Base-by-base conservation (phyloP, 2,888 invertebrate genomes). In the Galerucella calmariensis region DNA sequence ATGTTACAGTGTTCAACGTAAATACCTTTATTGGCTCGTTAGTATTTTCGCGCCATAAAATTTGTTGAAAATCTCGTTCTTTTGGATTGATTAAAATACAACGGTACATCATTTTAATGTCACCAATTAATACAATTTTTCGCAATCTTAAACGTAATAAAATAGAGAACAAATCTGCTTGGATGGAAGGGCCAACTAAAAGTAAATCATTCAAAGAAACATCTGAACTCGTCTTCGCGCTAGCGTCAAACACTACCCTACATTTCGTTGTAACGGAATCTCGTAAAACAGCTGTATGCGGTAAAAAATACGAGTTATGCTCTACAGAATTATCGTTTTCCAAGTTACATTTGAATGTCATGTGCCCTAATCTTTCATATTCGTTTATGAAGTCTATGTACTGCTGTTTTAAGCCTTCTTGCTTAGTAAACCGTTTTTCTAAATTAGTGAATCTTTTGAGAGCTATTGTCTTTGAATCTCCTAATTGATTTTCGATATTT, bases 91-190 rank as follows among this genome's bases (percentile, higher is more conserved):
- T 61, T 14, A 62, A 14, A 44, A 78, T 76, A 56, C 69, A 69
- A 44, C 77, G 44, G 61, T 73, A 77, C 77, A 78, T 77, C 72
- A 72, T 77, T 72, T 75, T 77, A 10, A 77, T 72, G 12, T 77
- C 76, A 8, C 77, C 77, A 53, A 62, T 75, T 20, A 77, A 46
- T 4, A 77, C 77, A 12, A 59, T 44, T 56, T 59, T 63, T 61
- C 69, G 44, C 3, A 76, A 59, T 41, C 74, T 14, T 14, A 77
- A 46, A 27, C 77, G 48, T 61, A 76, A 44, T 51, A 75, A 58
- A 46, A 78, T 78, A 8, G 77, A 66, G 67, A 65, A 75, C 16
- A 78, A 61, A 56, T 78, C 77, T 11, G 77, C 69, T 53, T 77
- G 77, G 41, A 53, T 53, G 3, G 14, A 8, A 41, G 74, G 69